Evolutionary conservation across 1,140 invertebrate genomes (phyloP).

Genomic region (Saccostrea glomerata): DNA sequence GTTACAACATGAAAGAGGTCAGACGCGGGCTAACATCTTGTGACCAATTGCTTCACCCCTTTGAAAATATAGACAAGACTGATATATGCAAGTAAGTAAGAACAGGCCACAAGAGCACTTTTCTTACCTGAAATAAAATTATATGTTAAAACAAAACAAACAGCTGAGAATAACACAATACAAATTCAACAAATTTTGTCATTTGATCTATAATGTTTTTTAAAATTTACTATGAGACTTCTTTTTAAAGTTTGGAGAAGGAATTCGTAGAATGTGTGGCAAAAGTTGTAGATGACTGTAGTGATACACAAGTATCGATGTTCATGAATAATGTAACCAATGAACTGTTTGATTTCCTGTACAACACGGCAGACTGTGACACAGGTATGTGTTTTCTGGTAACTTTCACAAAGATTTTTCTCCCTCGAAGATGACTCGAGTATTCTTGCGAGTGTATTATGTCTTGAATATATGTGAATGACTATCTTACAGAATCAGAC

Average conservation of each 20-base stretch:
- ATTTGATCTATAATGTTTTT: too few species aligned
- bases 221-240: neutral
- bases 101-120: too few species aligned
- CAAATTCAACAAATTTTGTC: too few species aligned
- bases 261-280: neutral
- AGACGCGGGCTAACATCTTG: neutral
- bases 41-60: neutral
- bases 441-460: neutral
- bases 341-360: neutral
- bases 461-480: neutral
- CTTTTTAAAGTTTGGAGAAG: neutral
- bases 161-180: too few species aligned
- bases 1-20: neutral
- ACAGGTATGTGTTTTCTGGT: neutral
- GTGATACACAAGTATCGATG: neutral
- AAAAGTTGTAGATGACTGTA: neutral
- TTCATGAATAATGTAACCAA: neutral
- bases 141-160: too few species aligned
- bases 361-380: neutral
- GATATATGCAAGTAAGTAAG: slow-evolving; percentile 6
- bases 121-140: too few species aligned
- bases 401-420: too few species aligned
- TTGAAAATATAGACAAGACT: neutral
- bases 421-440: neutral
- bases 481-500: neutral